These are phyloP conservation scores for Aleiodes testaceus DNA, from an alignment of 2,888 invertebrate genomes.

Conservation along the genomic window DNA sequence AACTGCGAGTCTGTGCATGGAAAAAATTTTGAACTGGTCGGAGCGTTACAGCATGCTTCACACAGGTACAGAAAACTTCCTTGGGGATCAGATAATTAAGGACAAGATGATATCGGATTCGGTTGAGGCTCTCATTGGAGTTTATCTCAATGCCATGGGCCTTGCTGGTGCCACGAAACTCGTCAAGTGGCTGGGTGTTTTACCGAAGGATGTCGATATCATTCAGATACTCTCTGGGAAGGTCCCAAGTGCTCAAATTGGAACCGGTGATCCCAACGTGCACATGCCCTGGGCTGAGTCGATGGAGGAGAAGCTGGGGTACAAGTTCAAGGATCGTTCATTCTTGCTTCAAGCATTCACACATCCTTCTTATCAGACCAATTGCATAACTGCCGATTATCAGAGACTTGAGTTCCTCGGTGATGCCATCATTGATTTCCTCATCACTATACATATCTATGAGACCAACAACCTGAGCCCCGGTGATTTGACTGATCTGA, in stretches of 20 bases:
- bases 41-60: constrained; percentile 57
- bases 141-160: constrained; percentile 79
- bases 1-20: constrained; percentile 63
- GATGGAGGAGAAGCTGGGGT: constrained; percentile 80
- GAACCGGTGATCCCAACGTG: constrained; percentile 61
- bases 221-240: constrained; percentile 62
- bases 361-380: constrained; percentile 90
- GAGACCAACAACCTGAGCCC: constrained; percentile 84
- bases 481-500: constrained; percentile 92
- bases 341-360: constrained; percentile 91
- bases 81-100: constrained; percentile 74
- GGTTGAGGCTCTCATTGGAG: constrained; percentile 90
- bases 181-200: constrained; percentile 79
- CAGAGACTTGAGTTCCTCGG: constrained; percentile 94
- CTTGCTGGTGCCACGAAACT: constrained; percentile 75
- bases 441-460: constrained; percentile 90
- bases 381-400: constrained; percentile 90
- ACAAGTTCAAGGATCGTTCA: constrained; percentile 86
- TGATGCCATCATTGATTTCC: constrained; percentile 90
- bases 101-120: constrained; percentile 86
- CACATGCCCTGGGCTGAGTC: constrained; percentile 67
- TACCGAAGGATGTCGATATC: constrained; percentile 74
- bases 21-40: constrained; percentile 57
- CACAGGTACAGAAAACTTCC: constrained; percentile 74
- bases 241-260: constrained; percentile 50